Conservation (phyloP, 2,888 invertebrate genomes). For the Alviniconcha strummeri region DNA sequence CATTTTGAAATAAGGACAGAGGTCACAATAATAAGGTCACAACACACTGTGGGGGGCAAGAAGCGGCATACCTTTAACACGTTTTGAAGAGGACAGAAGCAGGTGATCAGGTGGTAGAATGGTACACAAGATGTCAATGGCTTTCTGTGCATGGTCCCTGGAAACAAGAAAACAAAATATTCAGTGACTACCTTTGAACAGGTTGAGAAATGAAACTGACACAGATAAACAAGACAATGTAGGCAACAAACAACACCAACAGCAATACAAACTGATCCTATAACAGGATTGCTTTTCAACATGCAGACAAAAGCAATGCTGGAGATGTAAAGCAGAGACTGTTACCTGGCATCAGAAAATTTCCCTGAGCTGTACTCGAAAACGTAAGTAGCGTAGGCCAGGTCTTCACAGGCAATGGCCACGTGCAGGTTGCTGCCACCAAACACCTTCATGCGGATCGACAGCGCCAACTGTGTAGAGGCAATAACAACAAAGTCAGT, state of each 20-base stretch:
- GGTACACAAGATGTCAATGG: slow-evolving; percentile 87
- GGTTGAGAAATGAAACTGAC: too few relatives aligned
- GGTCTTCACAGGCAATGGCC: slow-evolving; percentile 92
- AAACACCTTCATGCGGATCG: slow-evolving; percentile 85
- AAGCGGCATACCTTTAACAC: slow-evolving; percentile 81
- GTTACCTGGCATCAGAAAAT: slow-evolving; percentile 85
- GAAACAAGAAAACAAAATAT: slow-evolving; percentile 42
- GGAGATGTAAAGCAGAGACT: too few relatives aligned
- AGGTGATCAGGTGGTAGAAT: slow-evolving; percentile 89
- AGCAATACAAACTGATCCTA: too few relatives aligned
- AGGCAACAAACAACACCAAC: too few relatives aligned
- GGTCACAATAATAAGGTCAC: too few relatives aligned
- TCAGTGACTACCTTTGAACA: too few relatives aligned
- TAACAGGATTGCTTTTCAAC: too few relatives aligned
- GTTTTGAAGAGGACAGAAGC: slow-evolving; percentile 89
- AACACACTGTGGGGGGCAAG: too few relatives aligned
- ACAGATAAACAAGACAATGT: too few relatives aligned
- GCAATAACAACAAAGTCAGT: too few relatives aligned
- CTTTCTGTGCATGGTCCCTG: slow-evolving; percentile 87
- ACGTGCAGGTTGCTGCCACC: slow-evolving; percentile 90
- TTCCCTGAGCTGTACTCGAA: slow-evolving; percentile 92
- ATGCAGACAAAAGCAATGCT: too few relatives aligned
- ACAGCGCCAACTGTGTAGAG: slow-evolving; percentile 76
- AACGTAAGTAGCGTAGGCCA: slow-evolving; percentile 94
- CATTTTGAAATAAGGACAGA: too few relatives aligned